A percentile compares a stretch with the other conserved stretches of the same genome.
phyloP scores from a whole-genome alignment of 2,888 invertebrate species.

The Eudasyphora cyanicolor region DNA sequence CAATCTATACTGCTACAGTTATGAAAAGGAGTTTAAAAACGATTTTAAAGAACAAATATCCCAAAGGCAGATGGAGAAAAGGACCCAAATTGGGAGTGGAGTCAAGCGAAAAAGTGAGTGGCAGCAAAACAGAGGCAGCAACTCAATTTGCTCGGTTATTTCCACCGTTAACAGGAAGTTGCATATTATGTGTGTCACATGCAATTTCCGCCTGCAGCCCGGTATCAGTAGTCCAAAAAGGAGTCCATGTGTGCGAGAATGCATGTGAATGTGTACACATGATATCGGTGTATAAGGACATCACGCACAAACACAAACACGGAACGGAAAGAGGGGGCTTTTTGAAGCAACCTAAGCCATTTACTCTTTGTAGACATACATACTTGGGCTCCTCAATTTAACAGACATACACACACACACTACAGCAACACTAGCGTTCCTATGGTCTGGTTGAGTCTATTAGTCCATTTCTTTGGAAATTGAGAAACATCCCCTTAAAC shows the following conservation, averaged over 20 bases:
- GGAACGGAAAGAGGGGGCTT: background rate
- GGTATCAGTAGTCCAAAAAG: conserved; percentile 37
- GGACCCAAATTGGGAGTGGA: conserved; percentile 26
- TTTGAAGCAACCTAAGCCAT: conserved; percentile 12
- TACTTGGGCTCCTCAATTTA: background rate
- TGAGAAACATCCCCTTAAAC: background rate
- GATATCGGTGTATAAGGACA: too few species aligned
- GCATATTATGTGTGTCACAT: conserved; percentile 44
- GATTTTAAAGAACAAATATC: conserved; percentile 50
- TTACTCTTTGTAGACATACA: background rate
- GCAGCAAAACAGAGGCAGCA: conserved; percentile 22
- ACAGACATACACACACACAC: background rate
- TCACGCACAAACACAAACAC: background rate
- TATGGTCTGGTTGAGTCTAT: background rate
- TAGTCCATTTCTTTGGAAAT: conserved; percentile 7
- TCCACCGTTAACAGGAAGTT: conserved; percentile 62
- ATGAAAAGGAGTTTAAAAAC: conserved; percentile 43
- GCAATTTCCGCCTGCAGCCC: conserved; percentile 50
- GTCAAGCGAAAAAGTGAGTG: conserved; percentile 22
- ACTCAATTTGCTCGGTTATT: conserved; percentile 54
- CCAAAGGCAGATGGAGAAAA: conserved; percentile 26
- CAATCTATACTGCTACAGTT: conserved; percentile 4
- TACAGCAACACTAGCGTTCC: background rate
- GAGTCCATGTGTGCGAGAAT: background rate
- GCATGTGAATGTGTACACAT: background rate